Conservation (phyloP, 2,113 vertebrate genomes). For the Anhinga anhinga region DNA sequence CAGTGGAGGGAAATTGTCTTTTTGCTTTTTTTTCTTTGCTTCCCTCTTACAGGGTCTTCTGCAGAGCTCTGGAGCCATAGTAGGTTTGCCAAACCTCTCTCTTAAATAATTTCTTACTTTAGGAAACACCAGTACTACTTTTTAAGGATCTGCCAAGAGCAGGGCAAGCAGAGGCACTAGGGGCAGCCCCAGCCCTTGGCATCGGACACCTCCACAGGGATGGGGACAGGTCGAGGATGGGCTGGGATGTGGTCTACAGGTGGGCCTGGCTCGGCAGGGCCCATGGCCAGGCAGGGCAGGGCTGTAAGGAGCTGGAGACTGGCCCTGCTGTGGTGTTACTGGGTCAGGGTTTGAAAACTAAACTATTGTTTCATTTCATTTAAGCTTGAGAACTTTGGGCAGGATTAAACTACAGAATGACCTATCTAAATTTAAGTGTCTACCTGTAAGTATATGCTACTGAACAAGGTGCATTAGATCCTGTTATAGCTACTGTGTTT, state of each 20-base stretch:
- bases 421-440: neutral
- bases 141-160: neutral
- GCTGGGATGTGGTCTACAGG: neutral
- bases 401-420: neutral
- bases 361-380: neutral
- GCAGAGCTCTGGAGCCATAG: neutral
- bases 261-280: fast-evolving
- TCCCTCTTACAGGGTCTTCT: neutral
- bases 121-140: neutral
- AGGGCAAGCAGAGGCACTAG: too few species aligned
- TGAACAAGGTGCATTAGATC: neutral
- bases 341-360: neutral
- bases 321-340: fast-evolving
- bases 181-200: fast-evolving
- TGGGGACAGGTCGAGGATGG: neutral
- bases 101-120: neutral
- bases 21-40: neutral
- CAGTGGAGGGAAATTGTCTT: neutral
- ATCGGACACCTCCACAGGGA: fast-evolving
- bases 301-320: neutral
- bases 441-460: neutral
- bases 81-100: neutral
- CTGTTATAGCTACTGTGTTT: neutral
- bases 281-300: neutral
- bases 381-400: neutral